Conservation (phyloP, 2,113 vertebrate genomes). For the Gallinago jamesoni region DNA sequence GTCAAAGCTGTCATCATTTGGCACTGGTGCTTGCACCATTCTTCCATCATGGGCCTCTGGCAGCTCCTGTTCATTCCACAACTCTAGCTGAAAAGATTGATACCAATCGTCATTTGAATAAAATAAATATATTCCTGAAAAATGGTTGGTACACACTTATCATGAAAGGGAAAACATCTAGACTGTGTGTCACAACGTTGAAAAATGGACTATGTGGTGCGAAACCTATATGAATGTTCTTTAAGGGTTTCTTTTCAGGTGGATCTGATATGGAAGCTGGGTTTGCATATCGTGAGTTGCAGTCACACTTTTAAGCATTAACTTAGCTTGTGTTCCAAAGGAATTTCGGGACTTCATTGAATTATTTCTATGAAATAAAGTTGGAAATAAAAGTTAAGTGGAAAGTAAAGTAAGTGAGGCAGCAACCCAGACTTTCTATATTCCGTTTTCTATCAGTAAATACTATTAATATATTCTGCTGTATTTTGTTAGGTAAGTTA, state of each 20-base stretch:
- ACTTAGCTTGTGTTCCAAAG: background rate
- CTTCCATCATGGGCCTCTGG: background rate
- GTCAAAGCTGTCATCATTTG: background rate
- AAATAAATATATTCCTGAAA: background rate
- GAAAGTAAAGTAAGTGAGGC: background rate
- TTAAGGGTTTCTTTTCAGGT: background rate
- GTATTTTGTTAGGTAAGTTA: background rate
- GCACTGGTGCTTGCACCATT: background rate
- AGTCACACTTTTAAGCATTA: background rate
- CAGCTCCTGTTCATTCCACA: background rate
- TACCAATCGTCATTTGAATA: background rate
- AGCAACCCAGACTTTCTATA: background rate
- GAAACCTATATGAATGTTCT: background rate
- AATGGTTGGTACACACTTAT: background rate
- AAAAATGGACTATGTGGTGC: background rate
- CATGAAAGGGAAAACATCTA: background rate
- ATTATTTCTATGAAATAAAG: background rate
- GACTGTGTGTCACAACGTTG: background rate
- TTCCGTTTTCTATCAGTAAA: background rate
- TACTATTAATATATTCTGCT: background rate
- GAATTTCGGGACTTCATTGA: background rate
- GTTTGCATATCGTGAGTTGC: background rate
- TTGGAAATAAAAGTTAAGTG: background rate
- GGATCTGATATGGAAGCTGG: background rate
- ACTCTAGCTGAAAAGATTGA: background rate